Conservation (phyloP, 1,140 invertebrate genomes). For the Drosophila athabasca region DNA sequence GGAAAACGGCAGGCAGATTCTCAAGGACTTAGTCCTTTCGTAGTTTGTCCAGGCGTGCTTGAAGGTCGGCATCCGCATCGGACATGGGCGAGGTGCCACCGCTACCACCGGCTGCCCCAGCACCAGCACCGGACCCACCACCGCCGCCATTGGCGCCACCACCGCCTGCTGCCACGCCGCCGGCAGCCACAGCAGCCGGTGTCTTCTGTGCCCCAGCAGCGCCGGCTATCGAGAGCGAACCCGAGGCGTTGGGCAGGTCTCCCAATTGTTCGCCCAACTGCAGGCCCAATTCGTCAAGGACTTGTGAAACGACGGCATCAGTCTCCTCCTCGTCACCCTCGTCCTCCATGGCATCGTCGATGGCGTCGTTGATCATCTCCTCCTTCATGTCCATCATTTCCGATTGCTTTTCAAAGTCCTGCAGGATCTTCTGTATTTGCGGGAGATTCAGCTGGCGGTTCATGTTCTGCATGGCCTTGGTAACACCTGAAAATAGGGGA, state of each 20-base stretch:
- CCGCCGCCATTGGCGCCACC: constrained; percentile 85
- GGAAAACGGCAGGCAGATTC: constrained; percentile 32
- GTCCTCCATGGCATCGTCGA: constrained; percentile 99
- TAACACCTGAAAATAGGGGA: constrained; percentile 88
- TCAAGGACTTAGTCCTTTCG: constrained; percentile 89
- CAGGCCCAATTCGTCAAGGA: constrained; percentile 98
- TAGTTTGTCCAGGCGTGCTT: constrained; percentile 96
- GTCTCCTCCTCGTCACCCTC: constrained; percentile 99
- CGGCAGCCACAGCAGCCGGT: constrained; percentile 85
- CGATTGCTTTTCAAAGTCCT: constrained; percentile 99
- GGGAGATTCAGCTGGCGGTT: constrained; percentile 99
- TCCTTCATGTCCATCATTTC: constrained; percentile 99
- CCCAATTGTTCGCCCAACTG: constrained; percentile 95
- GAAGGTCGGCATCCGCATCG: constrained; percentile 97
- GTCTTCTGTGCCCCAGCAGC: constrained; percentile 81
- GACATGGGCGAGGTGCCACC: constrained; percentile 86
- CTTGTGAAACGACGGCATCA: constrained; percentile 95
- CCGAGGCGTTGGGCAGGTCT: constrained; percentile 88
- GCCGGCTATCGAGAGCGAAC: constrained; percentile 76
- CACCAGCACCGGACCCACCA: constrained; percentile 84
- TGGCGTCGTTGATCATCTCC: constrained; percentile 99
- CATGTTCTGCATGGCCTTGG: constrained; percentile 99
- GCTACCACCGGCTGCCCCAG: constrained; percentile 84
- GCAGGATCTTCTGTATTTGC: constrained; percentile 99
- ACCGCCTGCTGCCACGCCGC: constrained; percentile 84